These are phyloP conservation scores for Eudyptes chrysolophus DNA, from an alignment of 2,113 vertebrate species.

Conservation along the genomic window DNA sequence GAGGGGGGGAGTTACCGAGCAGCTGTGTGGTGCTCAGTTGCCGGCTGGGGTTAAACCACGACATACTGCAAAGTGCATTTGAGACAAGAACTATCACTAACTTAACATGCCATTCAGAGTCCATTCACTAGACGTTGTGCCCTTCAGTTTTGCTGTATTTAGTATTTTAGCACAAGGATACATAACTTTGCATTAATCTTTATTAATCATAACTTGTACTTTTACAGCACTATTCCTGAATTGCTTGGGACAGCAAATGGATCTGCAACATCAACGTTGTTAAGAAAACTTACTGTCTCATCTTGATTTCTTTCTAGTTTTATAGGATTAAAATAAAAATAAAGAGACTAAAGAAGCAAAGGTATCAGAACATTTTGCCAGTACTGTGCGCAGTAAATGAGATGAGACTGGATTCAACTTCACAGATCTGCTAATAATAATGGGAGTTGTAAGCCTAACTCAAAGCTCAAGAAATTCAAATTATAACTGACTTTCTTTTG, in stretches of 20 bases:
- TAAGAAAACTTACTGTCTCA: neutral
- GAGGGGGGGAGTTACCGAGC: too few species aligned
- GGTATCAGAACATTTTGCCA: conserved; percentile 13
- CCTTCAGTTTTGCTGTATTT: conserved; percentile 21
- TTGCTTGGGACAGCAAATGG: neutral
- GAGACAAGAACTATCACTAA: conserved; percentile 45
- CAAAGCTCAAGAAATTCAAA: conserved; percentile 20
- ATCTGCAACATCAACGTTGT: neutral
- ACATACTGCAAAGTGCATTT: neutral
- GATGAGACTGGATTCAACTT: conserved; percentile 15
- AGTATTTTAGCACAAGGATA: conserved; percentile 32
- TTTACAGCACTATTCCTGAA: conserved; percentile 12
- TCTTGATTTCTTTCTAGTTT: conserved; percentile 20
- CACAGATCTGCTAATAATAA: conserved; percentile 42
- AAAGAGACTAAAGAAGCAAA: conserved; percentile 33
- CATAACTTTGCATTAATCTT: conserved; percentile 39
- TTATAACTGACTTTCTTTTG: neutral
- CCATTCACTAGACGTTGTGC: neutral
- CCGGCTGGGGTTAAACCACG: too few species aligned
- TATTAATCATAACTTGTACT: conserved; percentile 23
- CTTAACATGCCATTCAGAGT: conserved; percentile 14
- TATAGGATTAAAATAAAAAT: conserved; percentile 18
- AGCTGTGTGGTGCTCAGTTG: too few species aligned
- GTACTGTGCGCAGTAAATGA: conserved; percentile 6
- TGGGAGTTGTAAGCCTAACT: conserved; percentile 8